These are phyloP conservation scores for Netelia fuscicornis DNA, from an alignment of 2,888 invertebrate genomes.

Conservation along the genomic window DNA sequence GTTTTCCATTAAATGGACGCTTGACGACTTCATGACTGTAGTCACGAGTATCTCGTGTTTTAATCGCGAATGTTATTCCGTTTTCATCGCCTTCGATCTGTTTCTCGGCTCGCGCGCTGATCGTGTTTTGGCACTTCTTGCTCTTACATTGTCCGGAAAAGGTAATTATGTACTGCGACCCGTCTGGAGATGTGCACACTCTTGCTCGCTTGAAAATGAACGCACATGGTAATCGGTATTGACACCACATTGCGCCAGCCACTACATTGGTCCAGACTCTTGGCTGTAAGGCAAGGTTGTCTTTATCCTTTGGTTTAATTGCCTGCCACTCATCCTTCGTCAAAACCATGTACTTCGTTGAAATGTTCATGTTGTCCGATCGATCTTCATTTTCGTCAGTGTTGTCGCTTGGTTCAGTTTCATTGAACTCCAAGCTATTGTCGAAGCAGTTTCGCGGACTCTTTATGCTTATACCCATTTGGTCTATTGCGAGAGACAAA, in stretches of 20 bases:
- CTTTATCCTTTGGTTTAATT: not conserved
- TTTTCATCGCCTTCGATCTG: not conserved
- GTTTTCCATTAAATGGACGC: slow-evolving; percentile 57
- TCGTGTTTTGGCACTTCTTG: slow-evolving; percentile 34
- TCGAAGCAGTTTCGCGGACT: not conserved
- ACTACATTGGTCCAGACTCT: slow-evolving; percentile 54
- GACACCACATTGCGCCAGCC: slow-evolving; percentile 37
- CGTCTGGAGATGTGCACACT: slow-evolving; percentile 24
- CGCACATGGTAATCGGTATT: slow-evolving; percentile 42
- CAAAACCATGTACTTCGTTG: not conserved
- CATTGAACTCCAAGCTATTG: slow-evolving; percentile 19
- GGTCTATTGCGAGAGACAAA: slow-evolving; percentile 6
- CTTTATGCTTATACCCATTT: slow-evolving; percentile 9
- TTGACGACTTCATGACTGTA: slow-evolving; percentile 52
- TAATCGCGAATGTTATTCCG: slow-evolving; percentile 33
- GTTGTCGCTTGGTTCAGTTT: not conserved
- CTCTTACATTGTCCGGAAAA: slow-evolving; percentile 44
- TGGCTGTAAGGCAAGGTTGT: not conserved
- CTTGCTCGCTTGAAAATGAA: slow-evolving; percentile 51
- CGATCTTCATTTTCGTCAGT: not conserved
- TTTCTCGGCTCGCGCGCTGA: slow-evolving; percentile 20
- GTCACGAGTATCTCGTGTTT: slow-evolving; percentile 35
- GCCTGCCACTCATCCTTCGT: slow-evolving; percentile 2
- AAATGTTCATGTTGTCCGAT: slow-evolving; percentile 1
- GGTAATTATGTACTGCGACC: not conserved